These are phyloP conservation scores for Apotomis turbidana DNA, from an alignment of 2,888 invertebrate species.

Conservation along the genomic window DNA sequence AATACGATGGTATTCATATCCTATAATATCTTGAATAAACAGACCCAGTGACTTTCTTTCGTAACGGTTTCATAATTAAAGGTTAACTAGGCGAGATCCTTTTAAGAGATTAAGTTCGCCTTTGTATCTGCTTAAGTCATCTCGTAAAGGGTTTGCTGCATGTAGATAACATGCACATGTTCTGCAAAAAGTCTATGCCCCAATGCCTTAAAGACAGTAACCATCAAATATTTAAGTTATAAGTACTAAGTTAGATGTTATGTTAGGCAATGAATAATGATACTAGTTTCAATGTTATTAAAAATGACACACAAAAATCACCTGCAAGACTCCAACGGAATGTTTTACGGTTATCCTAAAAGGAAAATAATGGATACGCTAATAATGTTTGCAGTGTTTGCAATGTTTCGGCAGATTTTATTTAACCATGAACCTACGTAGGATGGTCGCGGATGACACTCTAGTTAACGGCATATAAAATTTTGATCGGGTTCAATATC, in stretches of 20 bases:
- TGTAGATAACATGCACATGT: slow-evolving; percentile 24
- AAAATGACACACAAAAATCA: too few species aligned
- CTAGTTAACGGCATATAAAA: too few species aligned
- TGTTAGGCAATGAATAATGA: not conserved
- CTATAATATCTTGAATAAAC: not conserved
- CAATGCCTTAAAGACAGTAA: not conserved
- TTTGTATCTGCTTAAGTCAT: slow-evolving; percentile 24
- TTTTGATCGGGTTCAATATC: too few species aligned
- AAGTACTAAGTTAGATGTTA: not conserved
- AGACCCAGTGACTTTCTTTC: slow-evolving; percentile 12
- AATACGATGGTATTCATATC: not conserved
- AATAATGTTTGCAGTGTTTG: too few species aligned
- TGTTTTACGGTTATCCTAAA: too few species aligned
- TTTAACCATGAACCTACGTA: too few species aligned
- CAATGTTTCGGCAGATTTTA: too few species aligned
- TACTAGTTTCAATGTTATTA: not conserved
- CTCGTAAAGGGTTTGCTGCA: slow-evolving; percentile 25
- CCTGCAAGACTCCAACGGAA: too few species aligned
- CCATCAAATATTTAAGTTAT: not conserved
- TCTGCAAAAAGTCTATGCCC: slow-evolving; percentile 5
- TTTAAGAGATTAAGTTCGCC: slow-evolving; percentile 24
- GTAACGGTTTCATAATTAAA: slow-evolving; percentile 28
- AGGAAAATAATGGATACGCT: too few species aligned
- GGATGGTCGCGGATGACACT: too few species aligned
- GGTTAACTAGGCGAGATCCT: slow-evolving; percentile 24